phyloP scores from a whole-genome alignment of 35 echinoderm and acorn worm species.

The Apostichopus japonicus region DNA sequence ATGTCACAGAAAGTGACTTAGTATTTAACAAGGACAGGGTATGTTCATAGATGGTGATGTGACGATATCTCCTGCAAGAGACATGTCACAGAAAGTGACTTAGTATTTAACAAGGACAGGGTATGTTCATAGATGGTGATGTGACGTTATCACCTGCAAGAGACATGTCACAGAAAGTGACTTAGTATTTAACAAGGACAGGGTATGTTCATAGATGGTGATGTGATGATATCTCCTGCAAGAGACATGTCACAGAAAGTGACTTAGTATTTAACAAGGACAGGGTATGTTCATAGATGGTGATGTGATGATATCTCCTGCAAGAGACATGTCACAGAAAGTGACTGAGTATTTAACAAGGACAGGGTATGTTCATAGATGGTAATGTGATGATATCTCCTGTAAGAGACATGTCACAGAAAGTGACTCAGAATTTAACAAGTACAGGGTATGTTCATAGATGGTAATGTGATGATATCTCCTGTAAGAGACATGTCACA shows the following conservation, averaged over 20 bases:
- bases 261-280: no score
- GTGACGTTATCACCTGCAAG: constrained; percentile 70
- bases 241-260: neutral
- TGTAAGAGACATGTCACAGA: neutral
- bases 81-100: no score
- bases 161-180: neutral
- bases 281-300: no score
- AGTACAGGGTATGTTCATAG: constrained; percentile 27
- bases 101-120: no score
- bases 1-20: neutral
- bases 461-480: constrained; percentile 9
- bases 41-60: no score
- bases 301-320: no score
- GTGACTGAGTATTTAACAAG: no score
- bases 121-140: neutral
- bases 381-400: constrained; percentile 71
- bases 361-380: no score
- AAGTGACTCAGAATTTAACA: neutral
- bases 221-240: neutral
- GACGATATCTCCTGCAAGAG: no score
- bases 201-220: constrained; percentile 29
- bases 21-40: no score
- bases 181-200: constrained; percentile 21
- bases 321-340: no score
- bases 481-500: neutral